A percentile compares a stretch with the other conserved stretches of the same genome.
phyloP scores from a whole-genome alignment of 1,140 invertebrate species.

The Drosophila nebulosa region DNA sequence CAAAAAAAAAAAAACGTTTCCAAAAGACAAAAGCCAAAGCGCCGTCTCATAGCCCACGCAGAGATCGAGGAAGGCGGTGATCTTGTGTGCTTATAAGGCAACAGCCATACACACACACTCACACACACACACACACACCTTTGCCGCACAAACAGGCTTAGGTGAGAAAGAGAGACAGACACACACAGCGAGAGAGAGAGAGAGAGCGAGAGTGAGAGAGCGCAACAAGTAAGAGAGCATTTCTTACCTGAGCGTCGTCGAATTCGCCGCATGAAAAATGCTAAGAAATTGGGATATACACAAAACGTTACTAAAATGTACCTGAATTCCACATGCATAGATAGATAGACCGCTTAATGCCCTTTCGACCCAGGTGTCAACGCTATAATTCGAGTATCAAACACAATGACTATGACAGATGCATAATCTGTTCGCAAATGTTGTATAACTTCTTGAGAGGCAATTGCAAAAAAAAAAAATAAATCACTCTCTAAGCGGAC shows the following conservation, averaged over 20 bases:
- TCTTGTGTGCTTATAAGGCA: constrained; percentile 73
- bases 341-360: constrained; percentile 55
- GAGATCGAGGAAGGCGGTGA: constrained; percentile 44
- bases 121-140: constrained; percentile 10
- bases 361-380: constrained; percentile 45
- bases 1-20: constrained; percentile 60
- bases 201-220: constrained; percentile 10
- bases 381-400: constrained; percentile 43
- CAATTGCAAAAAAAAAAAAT: too few species aligned
- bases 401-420: too few species aligned
- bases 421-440: too few species aligned
- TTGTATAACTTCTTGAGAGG: neutral
- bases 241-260: constrained; percentile 42
- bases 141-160: constrained; percentile 1
- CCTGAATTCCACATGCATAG: constrained; percentile 19
- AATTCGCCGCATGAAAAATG: constrained; percentile 58
- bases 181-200: neutral
- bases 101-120: constrained; percentile 39
- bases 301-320: constrained; percentile 54
- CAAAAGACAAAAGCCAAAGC: constrained; percentile 71
- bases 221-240: constrained; percentile 13
- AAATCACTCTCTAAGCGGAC: too few species aligned
- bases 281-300: constrained; percentile 65
- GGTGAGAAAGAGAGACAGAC: constrained; percentile 24
- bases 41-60: constrained; percentile 65